phyloP scores from a whole-genome alignment of 1,140 invertebrate genomes.

The Centruroides sculpturatus region DNA sequence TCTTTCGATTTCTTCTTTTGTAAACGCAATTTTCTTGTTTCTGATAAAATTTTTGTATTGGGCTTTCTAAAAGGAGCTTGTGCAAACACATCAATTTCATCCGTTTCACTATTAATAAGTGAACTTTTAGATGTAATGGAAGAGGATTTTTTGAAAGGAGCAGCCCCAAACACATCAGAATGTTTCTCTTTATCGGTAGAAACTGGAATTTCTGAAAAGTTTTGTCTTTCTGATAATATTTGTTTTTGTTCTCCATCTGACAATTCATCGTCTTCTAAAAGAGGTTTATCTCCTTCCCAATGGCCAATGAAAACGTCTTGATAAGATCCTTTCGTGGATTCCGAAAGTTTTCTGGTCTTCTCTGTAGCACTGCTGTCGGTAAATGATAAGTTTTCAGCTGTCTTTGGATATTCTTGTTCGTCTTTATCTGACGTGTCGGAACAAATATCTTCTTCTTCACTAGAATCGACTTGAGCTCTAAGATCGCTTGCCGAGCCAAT shows the following conservation, averaged over 20 bases:
- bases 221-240: not conserved
- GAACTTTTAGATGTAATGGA: conserved; percentile 19
- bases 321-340: conserved; percentile 5
- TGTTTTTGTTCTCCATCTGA: conserved; percentile 16
- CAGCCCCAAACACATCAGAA: conserved; percentile 28
- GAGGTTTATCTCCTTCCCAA: conserved; percentile 58
- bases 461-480: conserved; percentile 33
- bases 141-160: conserved; percentile 25
- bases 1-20: conserved; percentile 16
- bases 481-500: conserved; percentile 59
- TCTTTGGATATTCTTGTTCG: conserved; percentile 1
- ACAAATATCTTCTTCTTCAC: conserved; percentile 32
- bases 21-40: conserved; percentile 6
- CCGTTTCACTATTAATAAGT: conserved; percentile 4
- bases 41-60: conserved; percentile 14
- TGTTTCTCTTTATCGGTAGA: not conserved
- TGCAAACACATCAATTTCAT: conserved; percentile 49
- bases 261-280: conserved; percentile 64
- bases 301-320: conserved; percentile 47
- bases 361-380: not conserved
- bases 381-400: not conserved
- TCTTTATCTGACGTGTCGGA: conserved; percentile 4
- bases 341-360: conserved; percentile 6
- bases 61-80: conserved; percentile 51
- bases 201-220: not conserved